Percentiles rank a stretch among this genome's conserved stretches.
Conservation (phyloP, 2,113 vertebrate genomes). For the Pipa parva region DNA sequence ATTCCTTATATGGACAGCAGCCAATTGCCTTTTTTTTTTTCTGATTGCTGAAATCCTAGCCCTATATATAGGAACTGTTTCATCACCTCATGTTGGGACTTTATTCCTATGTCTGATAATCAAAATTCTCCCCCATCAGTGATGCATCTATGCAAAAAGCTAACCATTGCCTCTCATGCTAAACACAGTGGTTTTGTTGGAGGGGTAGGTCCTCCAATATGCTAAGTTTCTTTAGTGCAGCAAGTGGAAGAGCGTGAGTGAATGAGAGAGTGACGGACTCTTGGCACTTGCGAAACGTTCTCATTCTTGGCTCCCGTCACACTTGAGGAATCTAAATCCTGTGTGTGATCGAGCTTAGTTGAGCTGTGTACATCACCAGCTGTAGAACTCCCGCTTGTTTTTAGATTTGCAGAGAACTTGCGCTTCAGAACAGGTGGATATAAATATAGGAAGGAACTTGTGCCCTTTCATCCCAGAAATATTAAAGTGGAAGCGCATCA, state of each 20-base stretch:
- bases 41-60: not conserved
- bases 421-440: slow-evolving; percentile 32
- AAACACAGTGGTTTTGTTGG: not conserved
- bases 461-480: not conserved
- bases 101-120: not conserved
- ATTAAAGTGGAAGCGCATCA: slow-evolving; percentile 3
- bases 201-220: not conserved
- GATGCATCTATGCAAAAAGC: not conserved
- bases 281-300: not conserved
- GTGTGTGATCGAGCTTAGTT: not conserved
- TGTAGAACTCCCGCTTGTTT: slow-evolving; percentile 21
- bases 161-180: not conserved
- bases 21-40: not conserved
- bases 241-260: not conserved
- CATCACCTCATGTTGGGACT: not conserved
- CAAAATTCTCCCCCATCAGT: not conserved
- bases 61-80: not conserved
- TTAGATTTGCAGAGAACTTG: slow-evolving; percentile 13
- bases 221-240: not conserved
- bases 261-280: not conserved
- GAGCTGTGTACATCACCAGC: not conserved
- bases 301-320: not conserved
- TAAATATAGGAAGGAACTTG: slow-evolving; percentile 30
- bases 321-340: slow-evolving; percentile 3
- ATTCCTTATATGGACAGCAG: not conserved